These are phyloP conservation scores for Palythoa grandis DNA, from an alignment of 92 coral and sea anemone genomes.

Conservation along the genomic window DNA sequence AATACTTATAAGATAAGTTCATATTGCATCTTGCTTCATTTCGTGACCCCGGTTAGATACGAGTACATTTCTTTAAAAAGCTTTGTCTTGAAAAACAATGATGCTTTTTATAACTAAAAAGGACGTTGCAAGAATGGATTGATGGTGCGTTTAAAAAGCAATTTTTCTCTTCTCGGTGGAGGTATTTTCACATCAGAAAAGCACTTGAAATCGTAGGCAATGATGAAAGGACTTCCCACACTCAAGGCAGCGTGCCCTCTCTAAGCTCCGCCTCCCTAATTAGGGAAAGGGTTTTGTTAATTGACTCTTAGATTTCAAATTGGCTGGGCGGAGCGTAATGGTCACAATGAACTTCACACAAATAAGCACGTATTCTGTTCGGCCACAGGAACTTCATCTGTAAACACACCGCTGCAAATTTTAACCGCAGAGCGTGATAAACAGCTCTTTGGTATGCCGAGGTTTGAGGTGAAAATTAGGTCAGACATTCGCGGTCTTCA, in stretches of 20 bases:
- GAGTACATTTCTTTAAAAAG: background rate
- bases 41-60: background rate
- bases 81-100: background rate
- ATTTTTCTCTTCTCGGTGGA: slow-evolving; percentile 3
- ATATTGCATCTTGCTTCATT: background rate
- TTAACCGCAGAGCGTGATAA: slow-evolving; percentile 11
- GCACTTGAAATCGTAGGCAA: background rate
- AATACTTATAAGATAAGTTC: background rate
- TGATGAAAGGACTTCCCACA: slow-evolving; percentile 26
- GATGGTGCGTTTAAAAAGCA: background rate
- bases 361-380: slow-evolving; percentile 18
- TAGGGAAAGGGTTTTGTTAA: slow-evolving; percentile 40
- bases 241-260: background rate
- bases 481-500: background rate
- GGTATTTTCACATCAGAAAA: background rate
- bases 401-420: background rate
- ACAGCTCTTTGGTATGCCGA: slow-evolving; percentile 21
- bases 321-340: slow-evolving; percentile 43
- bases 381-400: slow-evolving; percentile 14
- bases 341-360: background rate
- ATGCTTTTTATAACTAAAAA: background rate
- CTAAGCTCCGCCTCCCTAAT: slow-evolving; percentile 42
- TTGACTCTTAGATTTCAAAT: slow-evolving; percentile 47
- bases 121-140: background rate
- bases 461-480: slow-evolving; percentile 5